These are phyloP conservation scores for Diabrotica virgifera DNA, from an alignment of 1,140 invertebrate genomes.

Conservation along the genomic window DNA sequence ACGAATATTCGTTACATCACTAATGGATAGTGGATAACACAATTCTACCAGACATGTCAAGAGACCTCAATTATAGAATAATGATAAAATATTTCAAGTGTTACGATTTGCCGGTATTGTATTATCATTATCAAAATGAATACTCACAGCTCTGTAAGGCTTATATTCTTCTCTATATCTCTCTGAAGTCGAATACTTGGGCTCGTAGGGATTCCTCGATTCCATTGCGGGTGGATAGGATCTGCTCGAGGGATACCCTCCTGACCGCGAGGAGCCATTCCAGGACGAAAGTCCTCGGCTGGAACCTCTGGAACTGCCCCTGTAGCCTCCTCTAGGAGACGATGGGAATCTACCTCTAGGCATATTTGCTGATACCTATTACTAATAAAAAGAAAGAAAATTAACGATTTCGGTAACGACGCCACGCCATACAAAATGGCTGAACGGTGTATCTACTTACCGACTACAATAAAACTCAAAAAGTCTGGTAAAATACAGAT, in stretches of 20 bases:
- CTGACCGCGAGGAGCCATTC: conserved; percentile 1
- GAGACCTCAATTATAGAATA: no score
- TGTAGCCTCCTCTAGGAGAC: conserved; percentile 33
- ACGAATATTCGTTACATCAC: no score
- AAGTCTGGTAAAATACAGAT: no score
- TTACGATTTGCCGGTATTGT: no score
- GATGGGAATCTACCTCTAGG: conserved; percentile 32
- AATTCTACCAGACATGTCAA: no score
- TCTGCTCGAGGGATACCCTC: conserved; percentile 16
- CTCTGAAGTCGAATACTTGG: conserved; percentile 34
- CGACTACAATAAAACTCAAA: no score
- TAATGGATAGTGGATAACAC: no score
- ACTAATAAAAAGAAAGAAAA: no score
- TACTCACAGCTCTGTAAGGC: conserved; percentile 39
- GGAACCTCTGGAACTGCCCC: conserved; percentile 18
- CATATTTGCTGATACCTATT: background rate
- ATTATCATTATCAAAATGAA: no score
- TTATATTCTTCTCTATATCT: conserved; percentile 40
- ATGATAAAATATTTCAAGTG: no score
- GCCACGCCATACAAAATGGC: background rate
- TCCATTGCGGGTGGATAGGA: conserved; percentile 8
- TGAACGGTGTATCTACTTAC: background rate
- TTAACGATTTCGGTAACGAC: background rate
- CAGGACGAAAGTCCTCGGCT: conserved; percentile 6
- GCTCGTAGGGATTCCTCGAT: conserved; percentile 30